Conservation (phyloP, 2,797 vertebrate species). For the Coreius guichenoti region DNA sequence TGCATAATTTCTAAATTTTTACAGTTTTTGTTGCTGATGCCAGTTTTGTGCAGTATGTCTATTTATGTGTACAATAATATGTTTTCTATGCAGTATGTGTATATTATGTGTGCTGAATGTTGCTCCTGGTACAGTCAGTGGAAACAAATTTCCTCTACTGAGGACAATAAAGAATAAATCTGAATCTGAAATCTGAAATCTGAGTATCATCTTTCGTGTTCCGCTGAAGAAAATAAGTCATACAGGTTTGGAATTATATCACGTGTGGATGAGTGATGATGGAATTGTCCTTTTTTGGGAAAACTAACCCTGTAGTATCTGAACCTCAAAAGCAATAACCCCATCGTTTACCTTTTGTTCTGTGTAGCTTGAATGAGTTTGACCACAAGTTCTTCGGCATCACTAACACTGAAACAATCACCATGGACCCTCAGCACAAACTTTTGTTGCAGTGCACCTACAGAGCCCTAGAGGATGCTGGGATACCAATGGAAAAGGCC, state of each 20-base stretch:
- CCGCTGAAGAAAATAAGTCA: background rate
- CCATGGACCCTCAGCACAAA: conserved; percentile 87
- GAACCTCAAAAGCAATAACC: background rate
- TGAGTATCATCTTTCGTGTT: background rate
- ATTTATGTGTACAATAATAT: too few species aligned
- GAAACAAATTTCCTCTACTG: too few species aligned
- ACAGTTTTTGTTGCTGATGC: too few species aligned
- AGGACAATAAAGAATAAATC: too few species aligned
- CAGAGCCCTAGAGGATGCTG: conserved; percentile 83
- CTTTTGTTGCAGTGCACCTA: conserved; percentile 84
- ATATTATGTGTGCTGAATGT: too few species aligned
- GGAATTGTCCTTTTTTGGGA: background rate
- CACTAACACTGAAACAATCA: conserved; percentile 78
- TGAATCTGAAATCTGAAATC: too few species aligned
- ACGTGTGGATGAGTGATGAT: background rate
- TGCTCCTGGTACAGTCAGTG: too few species aligned
- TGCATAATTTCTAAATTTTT: too few species aligned
- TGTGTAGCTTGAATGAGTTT: conserved; percentile 81
- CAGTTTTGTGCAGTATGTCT: too few species aligned
- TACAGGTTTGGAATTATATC: background rate
- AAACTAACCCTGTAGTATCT: background rate
- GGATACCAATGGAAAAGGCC: conserved; percentile 80
- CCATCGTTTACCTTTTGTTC: background rate
- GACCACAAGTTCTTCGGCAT: conserved; percentile 87
- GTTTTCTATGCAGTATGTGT: too few species aligned